Percentiles rank a stretch among this genome's conserved stretches.
phyloP scores from a whole-genome alignment of 2,888 invertebrate genomes.

The Tubulanus polymorphus region DNA sequence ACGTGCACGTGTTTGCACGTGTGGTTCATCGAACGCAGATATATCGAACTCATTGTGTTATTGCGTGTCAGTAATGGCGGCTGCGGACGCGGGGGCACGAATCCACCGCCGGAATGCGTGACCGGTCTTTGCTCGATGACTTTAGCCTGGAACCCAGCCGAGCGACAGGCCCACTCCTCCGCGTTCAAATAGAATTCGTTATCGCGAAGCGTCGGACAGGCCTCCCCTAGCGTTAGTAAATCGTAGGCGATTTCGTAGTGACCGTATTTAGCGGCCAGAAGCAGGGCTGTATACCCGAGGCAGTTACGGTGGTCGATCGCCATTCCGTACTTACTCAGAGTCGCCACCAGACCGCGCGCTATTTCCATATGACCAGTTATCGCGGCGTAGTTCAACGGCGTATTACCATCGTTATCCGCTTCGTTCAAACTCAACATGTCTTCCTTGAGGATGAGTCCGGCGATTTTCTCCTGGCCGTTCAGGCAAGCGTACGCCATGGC shows the following conservation, averaged over 20 bases:
- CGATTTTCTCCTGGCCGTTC: slow-evolving; percentile 37
- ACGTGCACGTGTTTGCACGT: slow-evolving; percentile 27
- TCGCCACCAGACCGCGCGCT: slow-evolving; percentile 27
- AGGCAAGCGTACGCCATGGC: slow-evolving; percentile 46
- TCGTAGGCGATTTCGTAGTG: slow-evolving; percentile 42
- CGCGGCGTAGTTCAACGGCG: slow-evolving; percentile 42
- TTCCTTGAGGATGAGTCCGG: slow-evolving; percentile 32
- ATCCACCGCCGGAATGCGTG: neutral
- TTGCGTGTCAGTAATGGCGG: slow-evolving; percentile 4
- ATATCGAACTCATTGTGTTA: slow-evolving; percentile 27
- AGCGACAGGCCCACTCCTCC: slow-evolving; percentile 37
- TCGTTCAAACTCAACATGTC: slow-evolving; percentile 41
- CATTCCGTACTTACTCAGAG: slow-evolving; percentile 36
- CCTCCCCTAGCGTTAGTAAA: slow-evolving; percentile 33
- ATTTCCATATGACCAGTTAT: slow-evolving; percentile 40
- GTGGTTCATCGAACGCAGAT: slow-evolving; percentile 28
- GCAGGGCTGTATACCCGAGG: slow-evolving; percentile 43
- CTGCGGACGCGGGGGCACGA: no score
- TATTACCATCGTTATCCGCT: slow-evolving; percentile 48
- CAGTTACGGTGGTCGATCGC: slow-evolving; percentile 40
- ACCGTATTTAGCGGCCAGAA: slow-evolving; percentile 44
- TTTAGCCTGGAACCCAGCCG: slow-evolving; percentile 2
- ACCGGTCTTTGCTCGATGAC: neutral
- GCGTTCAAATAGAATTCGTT: slow-evolving; percentile 42
- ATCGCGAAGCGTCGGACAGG: slow-evolving; percentile 40